These are phyloP conservation scores for Strix uralensis DNA, from an alignment of 2,113 vertebrate species.

Conservation along the genomic window DNA sequence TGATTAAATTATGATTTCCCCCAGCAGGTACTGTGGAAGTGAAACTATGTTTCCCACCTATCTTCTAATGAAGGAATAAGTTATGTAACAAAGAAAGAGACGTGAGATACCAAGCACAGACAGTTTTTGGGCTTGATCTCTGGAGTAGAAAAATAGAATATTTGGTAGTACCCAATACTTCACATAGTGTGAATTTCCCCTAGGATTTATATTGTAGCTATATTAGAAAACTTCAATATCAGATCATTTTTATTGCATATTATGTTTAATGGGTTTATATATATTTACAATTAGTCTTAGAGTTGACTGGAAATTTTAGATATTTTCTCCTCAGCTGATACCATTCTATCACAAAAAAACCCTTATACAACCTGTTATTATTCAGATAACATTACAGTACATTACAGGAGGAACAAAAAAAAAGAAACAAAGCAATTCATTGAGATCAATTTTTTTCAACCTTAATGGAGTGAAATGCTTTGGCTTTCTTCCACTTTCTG, in stretches of 20 bases:
- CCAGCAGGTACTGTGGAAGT: background rate
- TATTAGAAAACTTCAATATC: background rate
- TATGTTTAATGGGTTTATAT: background rate
- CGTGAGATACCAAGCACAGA: background rate
- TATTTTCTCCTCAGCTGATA: background rate
- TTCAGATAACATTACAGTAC: background rate
- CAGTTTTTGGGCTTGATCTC: background rate
- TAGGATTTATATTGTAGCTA: background rate
- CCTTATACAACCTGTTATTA: background rate
- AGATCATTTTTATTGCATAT: background rate
- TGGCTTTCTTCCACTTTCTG: background rate
- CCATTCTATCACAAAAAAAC: background rate
- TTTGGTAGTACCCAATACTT: background rate
- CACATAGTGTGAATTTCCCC: background rate
- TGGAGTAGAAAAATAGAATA: background rate
- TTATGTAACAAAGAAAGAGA: background rate
- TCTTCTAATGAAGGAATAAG: background rate
- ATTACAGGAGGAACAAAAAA: background rate
- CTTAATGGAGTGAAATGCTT: background rate
- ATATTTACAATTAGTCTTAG: background rate
- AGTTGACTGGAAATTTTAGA: background rate
- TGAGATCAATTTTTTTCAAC: background rate
- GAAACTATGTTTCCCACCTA: background rate
- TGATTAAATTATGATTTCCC: background rate
- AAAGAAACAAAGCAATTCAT: background rate